Evolutionary conservation across 2,888 invertebrate genomes (phyloP), one percentile per base, ranked within the genome.

Genomic region (Ormyrus nitidulus): DNA sequence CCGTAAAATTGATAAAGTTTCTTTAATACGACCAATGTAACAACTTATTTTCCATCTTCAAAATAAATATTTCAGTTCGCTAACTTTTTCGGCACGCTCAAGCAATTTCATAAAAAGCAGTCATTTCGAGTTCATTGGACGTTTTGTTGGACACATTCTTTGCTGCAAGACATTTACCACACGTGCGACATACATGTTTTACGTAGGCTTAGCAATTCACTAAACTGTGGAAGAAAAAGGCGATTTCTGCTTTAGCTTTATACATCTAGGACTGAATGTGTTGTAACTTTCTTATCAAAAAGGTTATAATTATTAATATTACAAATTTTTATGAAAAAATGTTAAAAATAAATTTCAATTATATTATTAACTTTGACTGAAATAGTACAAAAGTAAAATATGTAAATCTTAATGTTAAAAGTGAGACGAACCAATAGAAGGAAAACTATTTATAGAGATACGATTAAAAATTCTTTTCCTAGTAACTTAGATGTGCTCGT

Each of bases 131-230:
- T 7, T 64, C 64, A 64, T 64, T 49, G 64, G 48, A 49, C 13
- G 13, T 64, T 46, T n/a, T 48, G 48, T 13, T n/a, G n/a, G 49
- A 64, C 49, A 64, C 19, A 49, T 64, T 49, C 48, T 64, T 64
- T 48, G 48, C 34, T 49, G 64, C 13, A 11, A 49, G 48, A 64
- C 64, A 13, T 64, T 64, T 64, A 64, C n/a, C 64, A n/a, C 64
- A 64, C 64, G 64, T 64, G 64, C 64, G 64, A 11, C 64, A 46
- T 48, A 64, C 64, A 13, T 48, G 48, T 48, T 48, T 13, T 49
- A 64, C 64, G 64, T 64, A 64, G 64, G 48, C 64, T 64, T 64
- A 48, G 64, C 48, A 64, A 64, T 64, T 64, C 48, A 64, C 64
- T 48, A 64, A 48, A 64, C 19, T 19, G 19, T 19, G 19, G 64